Percentiles rank a stretch among this genome's conserved stretches.
Evolutionary conservation across 2,113 vertebrate genomes (phyloP).

Genomic region (Hippocampus mohnikei): DNA sequence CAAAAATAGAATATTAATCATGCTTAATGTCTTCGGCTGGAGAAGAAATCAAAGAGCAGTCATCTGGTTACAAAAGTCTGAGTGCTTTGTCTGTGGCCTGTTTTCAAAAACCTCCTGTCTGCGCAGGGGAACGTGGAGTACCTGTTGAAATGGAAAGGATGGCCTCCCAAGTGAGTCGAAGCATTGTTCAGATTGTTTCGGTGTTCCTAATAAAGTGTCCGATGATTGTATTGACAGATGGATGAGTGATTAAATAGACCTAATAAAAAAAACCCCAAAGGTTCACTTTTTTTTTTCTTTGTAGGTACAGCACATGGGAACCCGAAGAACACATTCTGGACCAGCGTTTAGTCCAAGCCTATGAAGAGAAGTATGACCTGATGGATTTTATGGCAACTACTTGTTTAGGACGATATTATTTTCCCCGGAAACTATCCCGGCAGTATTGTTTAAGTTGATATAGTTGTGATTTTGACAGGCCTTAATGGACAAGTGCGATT

Average conservation of each 20-base stretch:
- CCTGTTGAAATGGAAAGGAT: conserved; percentile 98
- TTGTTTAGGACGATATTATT: neutral
- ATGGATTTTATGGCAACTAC: neutral
- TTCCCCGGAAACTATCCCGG: too few relatives aligned
- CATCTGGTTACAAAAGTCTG: neutral
- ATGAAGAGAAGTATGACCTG: conserved; percentile 86
- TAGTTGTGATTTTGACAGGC: too few relatives aligned
- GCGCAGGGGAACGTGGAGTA: conserved; percentile 93
- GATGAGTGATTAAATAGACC: neutral
- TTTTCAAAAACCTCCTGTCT: conserved; percentile 44
- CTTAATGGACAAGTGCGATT: neutral
- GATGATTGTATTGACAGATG: neutral
- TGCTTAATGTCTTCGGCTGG: too few relatives aligned
- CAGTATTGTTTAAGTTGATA: neutral
- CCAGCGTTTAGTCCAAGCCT: conserved; percentile 89
- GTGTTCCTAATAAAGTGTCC: neutral
- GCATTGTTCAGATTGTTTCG: neutral
- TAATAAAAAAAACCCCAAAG: neutral
- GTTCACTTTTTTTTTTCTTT: neutral
- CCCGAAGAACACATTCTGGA: conserved; percentile 97
- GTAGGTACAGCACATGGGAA: conserved; percentile 95
- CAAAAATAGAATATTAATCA: too few relatives aligned
- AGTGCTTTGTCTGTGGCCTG: neutral
- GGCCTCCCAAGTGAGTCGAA: conserved; percentile 94
- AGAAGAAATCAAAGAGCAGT: neutral